A percentile compares a stretch with the other conserved stretches of the same genome.
These are phyloP conservation scores for Drosophila nigromelanica DNA, from an alignment of 1,140 invertebrate genomes.

Conservation along the genomic window DNA sequence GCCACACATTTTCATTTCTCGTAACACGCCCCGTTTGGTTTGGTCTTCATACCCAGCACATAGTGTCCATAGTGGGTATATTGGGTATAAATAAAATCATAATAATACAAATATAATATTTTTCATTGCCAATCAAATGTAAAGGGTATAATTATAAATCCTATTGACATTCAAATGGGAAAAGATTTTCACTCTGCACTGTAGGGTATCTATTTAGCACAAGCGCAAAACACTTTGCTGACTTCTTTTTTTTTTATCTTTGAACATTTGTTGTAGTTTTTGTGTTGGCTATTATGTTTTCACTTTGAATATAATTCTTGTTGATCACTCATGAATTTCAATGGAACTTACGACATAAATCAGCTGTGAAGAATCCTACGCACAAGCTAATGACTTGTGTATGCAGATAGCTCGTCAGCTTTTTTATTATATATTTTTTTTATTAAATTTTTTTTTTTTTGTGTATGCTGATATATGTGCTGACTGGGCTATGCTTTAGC, in stretches of 20 bases:
- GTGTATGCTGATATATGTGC: not conserved
- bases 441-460: not conserved
- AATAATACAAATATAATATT: too few relatives aligned
- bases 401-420: constrained; percentile 23
- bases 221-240: too few relatives aligned
- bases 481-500: not conserved
- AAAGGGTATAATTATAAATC: too few relatives aligned
- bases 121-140: too few relatives aligned
- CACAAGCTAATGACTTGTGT: constrained; percentile 41
- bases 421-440: not conserved
- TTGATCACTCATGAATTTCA: constrained; percentile 52
- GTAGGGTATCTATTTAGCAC: constrained; percentile 8
- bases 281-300: constrained; percentile 44
- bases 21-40: constrained; percentile 42
- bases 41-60: constrained; percentile 11
- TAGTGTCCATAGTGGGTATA: not conserved
- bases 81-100: not conserved
- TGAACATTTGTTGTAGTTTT: constrained; percentile 31
- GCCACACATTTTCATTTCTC: constrained; percentile 53
- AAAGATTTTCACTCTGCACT: too few relatives aligned
- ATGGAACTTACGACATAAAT: constrained; percentile 52
- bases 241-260: constrained; percentile 12
- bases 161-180: too few relatives aligned
- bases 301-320: constrained; percentile 48
- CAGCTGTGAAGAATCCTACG: constrained; percentile 43